These are phyloP conservation scores for Takifugu bimaculatus DNA, from an alignment of 2,113 vertebrate species.

Conservation along the genomic window DNA sequence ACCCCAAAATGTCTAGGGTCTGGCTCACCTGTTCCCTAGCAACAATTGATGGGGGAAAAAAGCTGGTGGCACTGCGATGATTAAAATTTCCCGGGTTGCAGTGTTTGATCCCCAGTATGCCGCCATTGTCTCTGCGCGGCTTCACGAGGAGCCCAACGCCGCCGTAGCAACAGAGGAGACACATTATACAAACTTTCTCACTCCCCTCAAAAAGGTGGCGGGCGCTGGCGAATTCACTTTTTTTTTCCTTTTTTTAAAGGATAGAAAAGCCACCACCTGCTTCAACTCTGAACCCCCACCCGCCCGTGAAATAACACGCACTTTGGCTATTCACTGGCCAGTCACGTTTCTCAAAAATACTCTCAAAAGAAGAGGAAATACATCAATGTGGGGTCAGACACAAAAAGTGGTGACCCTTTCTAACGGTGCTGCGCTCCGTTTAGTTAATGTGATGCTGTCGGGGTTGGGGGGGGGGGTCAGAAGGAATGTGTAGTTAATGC, in stretches of 20 bases:
- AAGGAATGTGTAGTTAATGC: slow-evolving; percentile 70
- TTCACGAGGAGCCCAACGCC: slow-evolving; percentile 45
- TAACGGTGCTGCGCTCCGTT: slow-evolving; percentile 35
- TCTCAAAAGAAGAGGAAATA: slow-evolving; percentile 51
- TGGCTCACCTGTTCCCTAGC: slow-evolving; percentile 65
- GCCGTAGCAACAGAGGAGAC: slow-evolving; percentile 21
- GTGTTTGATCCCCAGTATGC: slow-evolving; percentile 53
- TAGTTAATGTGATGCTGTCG: slow-evolving; percentile 53
- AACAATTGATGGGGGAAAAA: slow-evolving; percentile 62
- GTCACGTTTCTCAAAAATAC: slow-evolving; percentile 30
- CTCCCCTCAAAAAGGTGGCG: slow-evolving; percentile 49
- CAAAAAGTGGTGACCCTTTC: slow-evolving; percentile 34
- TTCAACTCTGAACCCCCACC: background rate
- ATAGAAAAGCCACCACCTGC: slow-evolving; percentile 7
- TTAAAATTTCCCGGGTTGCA: slow-evolving; percentile 70
- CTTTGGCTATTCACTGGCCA: slow-evolving; percentile 32
- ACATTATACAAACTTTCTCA: slow-evolving; percentile 55
- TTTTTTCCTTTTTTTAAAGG: slow-evolving; percentile 36
- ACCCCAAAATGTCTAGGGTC: slow-evolving; percentile 52
- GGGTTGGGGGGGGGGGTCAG: slow-evolving; percentile 35
- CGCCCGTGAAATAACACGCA: slow-evolving; percentile 18
- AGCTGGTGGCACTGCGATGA: slow-evolving; percentile 52
- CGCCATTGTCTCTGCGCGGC: slow-evolving; percentile 49
- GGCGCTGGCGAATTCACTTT: slow-evolving; percentile 50
- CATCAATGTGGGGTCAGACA: slow-evolving; percentile 41